Percentiles rank a stretch among this genome's conserved stretches.
phyloP scores from a whole-genome alignment of 2,797 vertebrate species.

The Eremophila alpestris region DNA sequence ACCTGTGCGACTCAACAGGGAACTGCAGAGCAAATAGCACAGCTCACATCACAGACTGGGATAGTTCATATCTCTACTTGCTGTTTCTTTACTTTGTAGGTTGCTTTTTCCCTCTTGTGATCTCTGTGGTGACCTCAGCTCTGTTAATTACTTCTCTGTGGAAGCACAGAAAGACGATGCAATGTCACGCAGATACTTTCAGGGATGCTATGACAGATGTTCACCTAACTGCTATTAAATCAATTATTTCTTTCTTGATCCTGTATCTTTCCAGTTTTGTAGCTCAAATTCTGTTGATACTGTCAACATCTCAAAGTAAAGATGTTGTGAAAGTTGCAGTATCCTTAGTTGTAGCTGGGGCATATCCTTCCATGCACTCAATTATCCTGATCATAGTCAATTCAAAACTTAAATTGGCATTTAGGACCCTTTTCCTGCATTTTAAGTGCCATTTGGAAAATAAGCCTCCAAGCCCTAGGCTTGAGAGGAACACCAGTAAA shows the following conservation, averaged over 20 bases:
- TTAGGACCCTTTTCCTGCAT: background rate
- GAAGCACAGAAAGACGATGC: constrained; percentile 58
- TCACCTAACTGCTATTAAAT: constrained; percentile 57
- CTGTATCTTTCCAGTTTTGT: constrained; percentile 52
- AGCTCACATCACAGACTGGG: background rate
- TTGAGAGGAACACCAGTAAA: background rate
- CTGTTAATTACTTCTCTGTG: constrained; percentile 62
- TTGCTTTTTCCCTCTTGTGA: background rate
- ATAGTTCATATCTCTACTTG: background rate
- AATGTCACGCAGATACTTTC: background rate
- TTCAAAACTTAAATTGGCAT: constrained; percentile 25
- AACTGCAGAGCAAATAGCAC: constrained; percentile 29
- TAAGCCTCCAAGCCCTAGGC: background rate
- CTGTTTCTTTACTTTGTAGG: constrained; percentile 38
- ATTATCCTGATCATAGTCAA: constrained; percentile 59
- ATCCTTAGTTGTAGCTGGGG: background rate
- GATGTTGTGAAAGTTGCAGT: constrained; percentile 46
- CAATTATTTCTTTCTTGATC: constrained; percentile 64
- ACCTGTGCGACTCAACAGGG: background rate
- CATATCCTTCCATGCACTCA: constrained; percentile 46
- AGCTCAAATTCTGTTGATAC: constrained; percentile 10
- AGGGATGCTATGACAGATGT: constrained; percentile 16
- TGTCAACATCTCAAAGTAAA: background rate
- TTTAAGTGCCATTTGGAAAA: background rate
- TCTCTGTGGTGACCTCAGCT: constrained; percentile 41